phyloP scores from a whole-genome alignment of 2,888 invertebrate species.

The Noctua janthina region DNA sequence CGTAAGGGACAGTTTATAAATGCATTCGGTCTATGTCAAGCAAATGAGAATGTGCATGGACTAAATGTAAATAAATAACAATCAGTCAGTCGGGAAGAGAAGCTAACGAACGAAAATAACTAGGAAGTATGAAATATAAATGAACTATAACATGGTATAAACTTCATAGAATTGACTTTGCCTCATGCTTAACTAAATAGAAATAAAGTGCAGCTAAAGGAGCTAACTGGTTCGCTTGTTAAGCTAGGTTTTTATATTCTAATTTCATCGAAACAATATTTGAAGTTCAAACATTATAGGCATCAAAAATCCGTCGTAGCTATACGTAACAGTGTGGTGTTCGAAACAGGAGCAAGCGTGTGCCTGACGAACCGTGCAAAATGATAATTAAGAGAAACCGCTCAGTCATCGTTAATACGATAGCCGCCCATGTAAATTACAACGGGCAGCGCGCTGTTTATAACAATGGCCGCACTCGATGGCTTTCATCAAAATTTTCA shows the following conservation, averaged over 20 bases:
- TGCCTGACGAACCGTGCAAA: conserved; percentile 89
- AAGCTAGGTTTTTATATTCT: background rate
- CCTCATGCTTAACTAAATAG: conserved; percentile 21
- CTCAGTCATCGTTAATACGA: conserved; percentile 89
- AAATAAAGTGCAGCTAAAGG: background rate
- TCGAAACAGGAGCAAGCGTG: conserved; percentile 79
- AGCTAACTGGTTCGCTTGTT: background rate
- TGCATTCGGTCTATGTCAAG: conserved; percentile 55
- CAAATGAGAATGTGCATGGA: conserved; percentile 53
- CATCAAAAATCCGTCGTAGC: conserved; percentile 43
- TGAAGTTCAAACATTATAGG: conserved; percentile 19
- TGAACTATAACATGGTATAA: conserved; percentile 29
- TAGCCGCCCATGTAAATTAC: conserved; percentile 88
- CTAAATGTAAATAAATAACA: conserved; percentile 53
- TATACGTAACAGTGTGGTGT: conserved; percentile 53
- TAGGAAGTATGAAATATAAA: conserved; percentile 35
- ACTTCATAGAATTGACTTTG: conserved; percentile 7
- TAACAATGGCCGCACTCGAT: conserved; percentile 84
- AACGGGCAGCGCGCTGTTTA: conserved; percentile 77
- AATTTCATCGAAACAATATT: conserved; percentile 3
- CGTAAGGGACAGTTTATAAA: conserved; percentile 50
- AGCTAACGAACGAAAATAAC: conserved; percentile 46
- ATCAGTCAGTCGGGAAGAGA: conserved; percentile 36
- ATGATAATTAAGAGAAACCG: conserved; percentile 90
- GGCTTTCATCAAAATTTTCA: conserved; percentile 85